Evolutionary conservation across 1,140 invertebrate species (phyloP), one percentile per base, ranked within the genome.

Genomic region (Drosophila truncata): DNA sequence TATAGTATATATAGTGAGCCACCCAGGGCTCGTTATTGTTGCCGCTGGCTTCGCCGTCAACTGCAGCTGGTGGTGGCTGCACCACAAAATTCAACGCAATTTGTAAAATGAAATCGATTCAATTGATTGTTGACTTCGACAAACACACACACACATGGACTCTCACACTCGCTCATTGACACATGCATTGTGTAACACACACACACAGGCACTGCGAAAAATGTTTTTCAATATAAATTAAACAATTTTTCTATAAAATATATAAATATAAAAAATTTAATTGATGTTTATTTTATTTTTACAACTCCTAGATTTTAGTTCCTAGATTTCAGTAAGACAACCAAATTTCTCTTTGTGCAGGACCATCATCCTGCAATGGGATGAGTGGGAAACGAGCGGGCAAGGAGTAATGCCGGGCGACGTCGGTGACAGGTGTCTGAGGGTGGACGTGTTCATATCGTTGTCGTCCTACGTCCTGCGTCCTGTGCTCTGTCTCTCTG

Each of bases 51-150:
- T 78, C 67, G 57, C 85, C 81, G 85, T 90, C 85, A 90, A 90
- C 81, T 90, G 85, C 85, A 90, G 85, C 85, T 90, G 70, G 27
- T 72, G 69, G 70, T 72, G 85, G 78, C 85, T 90, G 85, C 85
- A 90, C 85, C 85, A 82, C 85, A 90, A 90, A 90, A 90, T 90
- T 90, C 86, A 90, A 90, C 85, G 85, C 85, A 90, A 90, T 90
- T 90, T 90, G 85, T 90, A 90, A 90, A 90, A 90, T 90, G 85
- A 90, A 90, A 90, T 90, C 85, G 85, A 90, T 90, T 90, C 85
- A 90, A 90, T 90, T 90, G 85, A 90, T 90, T 90, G 85, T 90
- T 90, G 85, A 90, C 81, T 90, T 90, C 78, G 71, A 65, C 78
- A 85, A 79, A 77, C 76, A 80, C 63, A 69, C 64, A 64, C 57